Conservation (phyloP, 2,113 vertebrate genomes). For the Aramus guarauna region DNA sequence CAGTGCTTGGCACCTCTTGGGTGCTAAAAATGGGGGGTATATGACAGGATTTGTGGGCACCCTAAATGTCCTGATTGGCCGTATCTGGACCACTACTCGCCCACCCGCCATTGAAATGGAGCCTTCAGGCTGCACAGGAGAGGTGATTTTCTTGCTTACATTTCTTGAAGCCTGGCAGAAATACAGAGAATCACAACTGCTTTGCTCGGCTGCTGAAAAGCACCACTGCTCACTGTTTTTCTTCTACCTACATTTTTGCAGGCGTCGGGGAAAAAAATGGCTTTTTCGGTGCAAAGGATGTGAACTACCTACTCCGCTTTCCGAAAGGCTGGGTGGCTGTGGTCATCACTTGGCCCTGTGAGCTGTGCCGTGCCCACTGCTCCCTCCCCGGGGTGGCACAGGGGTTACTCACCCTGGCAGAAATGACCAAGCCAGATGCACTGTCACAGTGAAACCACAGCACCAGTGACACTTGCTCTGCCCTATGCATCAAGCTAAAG, state of each 20-base stretch:
- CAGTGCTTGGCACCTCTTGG: neutral
- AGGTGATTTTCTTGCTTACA: neutral
- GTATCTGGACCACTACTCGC: neutral
- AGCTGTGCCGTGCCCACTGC: neutral
- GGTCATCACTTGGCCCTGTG: neutral
- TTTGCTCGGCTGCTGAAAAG: neutral
- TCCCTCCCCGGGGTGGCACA: neutral
- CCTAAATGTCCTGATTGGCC: neutral
- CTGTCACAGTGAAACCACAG: neutral
- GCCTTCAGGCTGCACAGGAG: neutral
- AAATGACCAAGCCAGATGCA: neutral
- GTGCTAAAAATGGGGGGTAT: neutral
- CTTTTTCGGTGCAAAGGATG: neutral
- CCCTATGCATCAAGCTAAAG: neutral
- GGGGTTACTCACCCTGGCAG: neutral
- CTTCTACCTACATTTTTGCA: neutral
- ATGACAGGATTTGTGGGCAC: neutral
- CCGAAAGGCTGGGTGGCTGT: neutral
- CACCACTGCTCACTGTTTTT: neutral
- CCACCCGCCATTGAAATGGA: neutral
- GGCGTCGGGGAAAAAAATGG: rapidly evolving
- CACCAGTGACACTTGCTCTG: neutral
- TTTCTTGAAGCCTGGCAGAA: neutral
- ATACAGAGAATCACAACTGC: neutral
- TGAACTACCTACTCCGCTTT: neutral